These are phyloP conservation scores for Beroe forskalii DNA, from an alignment of 37 sponge, comb jelly and placozoan genomes.

Conservation along the genomic window DNA sequence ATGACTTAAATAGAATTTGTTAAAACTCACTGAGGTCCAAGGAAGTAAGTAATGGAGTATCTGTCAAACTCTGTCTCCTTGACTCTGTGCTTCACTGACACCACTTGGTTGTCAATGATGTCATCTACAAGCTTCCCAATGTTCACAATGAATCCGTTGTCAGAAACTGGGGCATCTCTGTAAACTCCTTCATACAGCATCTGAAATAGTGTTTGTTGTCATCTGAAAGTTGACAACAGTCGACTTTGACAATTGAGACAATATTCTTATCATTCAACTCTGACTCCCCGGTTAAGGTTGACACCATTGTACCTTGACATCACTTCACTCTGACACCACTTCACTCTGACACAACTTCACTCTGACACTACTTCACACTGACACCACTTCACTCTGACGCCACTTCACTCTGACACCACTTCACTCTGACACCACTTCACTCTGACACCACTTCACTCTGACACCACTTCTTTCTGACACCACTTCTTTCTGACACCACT, in stretches of 20 bases:
- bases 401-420: no score
- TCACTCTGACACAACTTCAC: no score
- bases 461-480: neutral
- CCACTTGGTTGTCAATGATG: neutral
- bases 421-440: no score
- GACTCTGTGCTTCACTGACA: conserved; percentile 47
- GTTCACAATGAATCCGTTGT: conserved; percentile 54
- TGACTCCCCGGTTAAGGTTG: no score
- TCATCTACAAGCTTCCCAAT: conserved; percentile 47
- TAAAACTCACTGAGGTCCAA: conserved; percentile 33
- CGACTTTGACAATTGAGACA: no score
- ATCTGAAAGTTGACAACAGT: no score
- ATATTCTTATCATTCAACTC: no score
- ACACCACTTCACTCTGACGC: no score
- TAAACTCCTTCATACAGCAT: conserved; percentile 14
- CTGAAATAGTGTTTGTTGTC: neutral
- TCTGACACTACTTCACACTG: no score
- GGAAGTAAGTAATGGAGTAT: conserved; percentile 59
- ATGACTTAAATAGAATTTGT: neutral
- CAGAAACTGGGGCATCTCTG: conserved; percentile 16
- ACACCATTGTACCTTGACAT: no score
- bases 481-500: neutral
- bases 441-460: no score
- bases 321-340: no score
- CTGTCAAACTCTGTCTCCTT: neutral